Conservation (phyloP, 2,888 invertebrate species). For the Pristionchus japonicus region DNA sequence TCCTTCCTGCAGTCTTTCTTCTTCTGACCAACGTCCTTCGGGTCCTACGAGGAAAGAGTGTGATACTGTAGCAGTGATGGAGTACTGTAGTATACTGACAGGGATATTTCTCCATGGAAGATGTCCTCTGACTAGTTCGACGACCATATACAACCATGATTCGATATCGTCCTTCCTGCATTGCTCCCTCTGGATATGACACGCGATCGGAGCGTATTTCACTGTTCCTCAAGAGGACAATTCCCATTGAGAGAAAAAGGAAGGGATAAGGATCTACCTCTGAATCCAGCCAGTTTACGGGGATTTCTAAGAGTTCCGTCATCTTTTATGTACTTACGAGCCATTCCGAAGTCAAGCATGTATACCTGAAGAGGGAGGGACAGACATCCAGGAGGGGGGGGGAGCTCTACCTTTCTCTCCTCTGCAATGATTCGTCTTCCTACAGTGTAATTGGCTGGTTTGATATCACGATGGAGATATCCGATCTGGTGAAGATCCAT, state of each 20-base stretch:
- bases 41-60: slow-evolving; percentile 47
- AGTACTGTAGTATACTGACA: slow-evolving; percentile 12
- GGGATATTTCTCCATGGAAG: slow-evolving; percentile 64
- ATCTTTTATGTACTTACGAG: slow-evolving; percentile 60
- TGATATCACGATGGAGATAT: slow-evolving; percentile 61
- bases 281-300: slow-evolving; percentile 54
- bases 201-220: slow-evolving; percentile 62
- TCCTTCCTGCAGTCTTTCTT: slow-evolving; percentile 63
- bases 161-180: slow-evolving; percentile 66
- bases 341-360: slow-evolving; percentile 66
- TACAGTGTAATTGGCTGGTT: slow-evolving; percentile 64
- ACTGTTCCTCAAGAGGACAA: slow-evolving; percentile 54
- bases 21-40: slow-evolving; percentile 62
- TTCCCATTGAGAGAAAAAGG: background rate
- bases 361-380: slow-evolving; percentile 48
- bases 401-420: slow-evolving; percentile 50
- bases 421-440: slow-evolving; percentile 60
- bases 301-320: slow-evolving; percentile 63
- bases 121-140: slow-evolving; percentile 59
- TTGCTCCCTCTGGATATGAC: slow-evolving; percentile 63
- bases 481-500: slow-evolving; percentile 63
- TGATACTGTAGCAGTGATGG: background rate
- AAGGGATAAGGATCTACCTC: slow-evolving; percentile 42
- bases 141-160: slow-evolving; percentile 68
- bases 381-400: background rate